Conservation (phyloP, 2,113 vertebrate species). For the Anser cygnoides region DNA sequence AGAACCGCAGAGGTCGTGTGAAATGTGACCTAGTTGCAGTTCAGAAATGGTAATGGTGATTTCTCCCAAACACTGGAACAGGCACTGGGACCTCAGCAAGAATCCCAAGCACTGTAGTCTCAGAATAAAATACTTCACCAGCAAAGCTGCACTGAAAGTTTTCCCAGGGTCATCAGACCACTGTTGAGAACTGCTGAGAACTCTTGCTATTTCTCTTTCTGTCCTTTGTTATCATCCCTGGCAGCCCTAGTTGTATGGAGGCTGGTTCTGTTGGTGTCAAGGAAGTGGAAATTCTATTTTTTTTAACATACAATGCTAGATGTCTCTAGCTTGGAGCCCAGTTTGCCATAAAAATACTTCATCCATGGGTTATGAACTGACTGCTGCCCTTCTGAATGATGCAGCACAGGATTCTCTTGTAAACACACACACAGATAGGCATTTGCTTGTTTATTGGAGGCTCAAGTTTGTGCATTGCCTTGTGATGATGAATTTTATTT, state of each 20-base stretch:
- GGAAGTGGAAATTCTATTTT: not conserved
- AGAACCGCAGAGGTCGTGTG: not conserved
- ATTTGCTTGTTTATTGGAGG: not conserved
- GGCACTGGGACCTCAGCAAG: not conserved
- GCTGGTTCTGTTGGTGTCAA: accelerated
- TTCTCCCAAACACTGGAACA: not conserved
- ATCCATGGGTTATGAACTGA: accelerated
- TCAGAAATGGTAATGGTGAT: not conserved
- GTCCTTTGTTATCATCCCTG: no score
- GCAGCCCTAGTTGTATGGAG: accelerated
- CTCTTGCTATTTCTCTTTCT: not conserved
- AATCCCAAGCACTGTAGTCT: not conserved
- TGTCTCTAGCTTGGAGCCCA: not conserved
- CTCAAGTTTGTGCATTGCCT: not conserved
- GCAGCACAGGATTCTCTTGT: not conserved
- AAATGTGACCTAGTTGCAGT: not conserved
- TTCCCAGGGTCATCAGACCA: not conserved
- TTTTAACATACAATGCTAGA: not conserved
- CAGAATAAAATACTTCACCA: not conserved
- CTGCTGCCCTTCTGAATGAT: not conserved
- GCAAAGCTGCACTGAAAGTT: not conserved
- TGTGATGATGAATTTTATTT: not conserved
- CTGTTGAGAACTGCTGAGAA: not conserved
- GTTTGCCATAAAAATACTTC: not conserved
- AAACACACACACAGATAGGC: not conserved